Evolutionary conservation across 2,888 invertebrate genomes (phyloP), one percentile per base, ranked within the genome.

Genomic region (Serripes groenlandicus): DNA sequence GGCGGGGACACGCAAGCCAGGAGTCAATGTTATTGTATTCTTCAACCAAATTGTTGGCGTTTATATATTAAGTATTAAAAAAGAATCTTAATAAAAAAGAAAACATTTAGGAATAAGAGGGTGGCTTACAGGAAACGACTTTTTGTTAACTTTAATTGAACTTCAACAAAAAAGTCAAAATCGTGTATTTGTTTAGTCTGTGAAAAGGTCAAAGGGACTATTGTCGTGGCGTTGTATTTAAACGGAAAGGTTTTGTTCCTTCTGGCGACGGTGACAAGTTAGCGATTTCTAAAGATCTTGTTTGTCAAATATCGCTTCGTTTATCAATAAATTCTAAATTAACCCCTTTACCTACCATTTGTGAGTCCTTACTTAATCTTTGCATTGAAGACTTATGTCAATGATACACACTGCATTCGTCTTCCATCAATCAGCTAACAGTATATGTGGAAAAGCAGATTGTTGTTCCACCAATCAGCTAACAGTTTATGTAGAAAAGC

Each of bases 141-240:
- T 66, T 66, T 66, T 66, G 66, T 66, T 66, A 66, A 42, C 66
- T 26, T 42, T 66, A 66, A 66, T 66, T 66, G 66, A 66, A 42
- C 66, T 66, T 23, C 35, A 66, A 66, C 66, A 66, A 66, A 66
- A 66, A 37, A 66, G 42, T 42, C 42, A 15, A 66, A 66, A 66
- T 42, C 26, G 66, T 54, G 26, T 81, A 52, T 73, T 81, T 81
- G 76, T 81, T 73, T 73, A 69, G 81, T 68, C 76, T 58, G 76
- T 60, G 69, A 72, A 73, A 66, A 73, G 66, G 49, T 76, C 56
- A 78, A 81, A 81, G 26, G 28, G 35, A 23, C 42, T 23, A 26
- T 66, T 66, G 66, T 66, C 23, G 4, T 15, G 3, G 26, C 26
- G 26, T 66, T 66, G 42, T 66, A 42, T 28, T 66, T 0, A 26